These are phyloP conservation scores for Benthosema pterotum DNA, from an alignment of 2,797 vertebrate genomes.

Conservation along the genomic window DNA sequence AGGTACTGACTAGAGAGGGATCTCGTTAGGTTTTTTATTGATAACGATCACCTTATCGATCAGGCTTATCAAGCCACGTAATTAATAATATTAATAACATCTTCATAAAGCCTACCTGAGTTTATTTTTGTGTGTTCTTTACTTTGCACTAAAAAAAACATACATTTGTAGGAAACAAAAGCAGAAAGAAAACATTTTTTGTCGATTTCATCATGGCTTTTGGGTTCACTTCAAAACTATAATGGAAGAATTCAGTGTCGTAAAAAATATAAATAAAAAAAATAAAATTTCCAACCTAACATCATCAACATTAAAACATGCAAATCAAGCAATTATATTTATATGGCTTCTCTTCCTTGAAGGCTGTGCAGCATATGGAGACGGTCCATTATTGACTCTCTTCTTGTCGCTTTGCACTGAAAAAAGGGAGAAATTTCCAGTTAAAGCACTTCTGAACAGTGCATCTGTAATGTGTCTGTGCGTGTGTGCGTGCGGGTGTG, in stretches of 20 bases:
- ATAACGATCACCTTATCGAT: too few species aligned
- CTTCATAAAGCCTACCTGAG: conserved; percentile 62
- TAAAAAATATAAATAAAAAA: conserved; percentile 48
- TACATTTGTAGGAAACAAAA: conserved; percentile 83
- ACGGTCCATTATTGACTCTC: conserved; percentile 49
- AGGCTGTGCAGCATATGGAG: conserved; percentile 34
- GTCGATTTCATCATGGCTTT: conserved; percentile 62
- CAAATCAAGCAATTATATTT: too few species aligned
- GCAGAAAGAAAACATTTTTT: conserved; percentile 75
- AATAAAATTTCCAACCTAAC: conserved; percentile 32
- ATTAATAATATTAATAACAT: too few species aligned
- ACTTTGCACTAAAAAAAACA: conserved; percentile 71
- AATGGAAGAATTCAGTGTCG: conserved; percentile 61
- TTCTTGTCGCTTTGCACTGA: conserved; percentile 71
- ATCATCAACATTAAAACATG: conserved; percentile 30
- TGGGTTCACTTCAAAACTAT: conserved; percentile 67
- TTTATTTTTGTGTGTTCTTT: conserved; percentile 43
- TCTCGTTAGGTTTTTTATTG: too few species aligned
- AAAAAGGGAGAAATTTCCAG: conserved; percentile 39
- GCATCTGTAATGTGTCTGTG: not conserved
- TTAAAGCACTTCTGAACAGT: not conserved
- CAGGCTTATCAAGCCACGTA: too few species aligned
- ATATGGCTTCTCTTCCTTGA: conserved; percentile 74
- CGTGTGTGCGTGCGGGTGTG: not conserved
- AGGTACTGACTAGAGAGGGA: too few species aligned